These are phyloP conservation scores for Cercopithecus mona DNA, from an alignment of 2,113 vertebrate species.

Conservation along the genomic window DNA sequence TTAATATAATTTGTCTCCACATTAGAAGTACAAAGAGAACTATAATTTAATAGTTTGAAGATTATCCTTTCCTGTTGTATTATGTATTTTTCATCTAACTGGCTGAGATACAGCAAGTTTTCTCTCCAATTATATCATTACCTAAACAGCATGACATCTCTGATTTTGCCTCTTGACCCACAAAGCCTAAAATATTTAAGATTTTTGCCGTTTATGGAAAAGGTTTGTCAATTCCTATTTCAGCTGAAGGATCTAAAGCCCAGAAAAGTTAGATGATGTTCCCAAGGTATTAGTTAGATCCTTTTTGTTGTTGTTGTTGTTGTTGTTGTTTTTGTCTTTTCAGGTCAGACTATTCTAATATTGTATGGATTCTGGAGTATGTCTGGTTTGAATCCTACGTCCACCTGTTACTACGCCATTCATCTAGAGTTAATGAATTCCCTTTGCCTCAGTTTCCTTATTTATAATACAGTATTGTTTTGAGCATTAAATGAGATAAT, in stretches of 20 bases:
- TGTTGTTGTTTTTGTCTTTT: not conserved
- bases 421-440: not conserved
- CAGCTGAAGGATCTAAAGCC: not conserved
- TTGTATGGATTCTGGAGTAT: not conserved
- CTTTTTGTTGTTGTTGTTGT: too few species aligned
- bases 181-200: not conserved
- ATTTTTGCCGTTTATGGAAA: not conserved
- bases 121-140: not conserved
- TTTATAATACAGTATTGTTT: not conserved
- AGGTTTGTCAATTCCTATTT: not conserved
- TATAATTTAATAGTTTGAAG: slow-evolving; percentile 19
- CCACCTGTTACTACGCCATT: not conserved
- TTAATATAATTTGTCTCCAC: not conserved
- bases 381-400: not conserved
- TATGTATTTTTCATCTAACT: not conserved
- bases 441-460: not conserved
- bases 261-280: not conserved
- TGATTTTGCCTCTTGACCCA: not conserved
- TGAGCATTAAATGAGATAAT: slow-evolving; percentile 32
- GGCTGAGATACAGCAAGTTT: not conserved
- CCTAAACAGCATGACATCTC: not conserved
- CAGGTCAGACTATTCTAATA: not conserved
- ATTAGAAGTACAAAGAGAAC: not conserved
- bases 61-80: not conserved
- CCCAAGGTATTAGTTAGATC: not conserved